Conservation (phyloP, 2,888 invertebrate species). For the Acholoe squamosa region DNA sequence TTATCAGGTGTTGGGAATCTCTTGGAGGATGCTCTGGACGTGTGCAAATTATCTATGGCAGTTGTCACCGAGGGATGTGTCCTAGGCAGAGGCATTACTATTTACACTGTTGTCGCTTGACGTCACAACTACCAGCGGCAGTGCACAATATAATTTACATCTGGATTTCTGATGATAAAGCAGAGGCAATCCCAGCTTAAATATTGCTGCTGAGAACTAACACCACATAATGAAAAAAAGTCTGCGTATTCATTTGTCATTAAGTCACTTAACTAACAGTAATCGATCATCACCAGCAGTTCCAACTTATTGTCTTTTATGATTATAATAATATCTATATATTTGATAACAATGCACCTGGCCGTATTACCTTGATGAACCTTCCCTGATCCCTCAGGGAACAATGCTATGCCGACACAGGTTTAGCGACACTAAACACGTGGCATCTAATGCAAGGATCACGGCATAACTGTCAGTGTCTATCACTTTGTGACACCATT, state of each 20-base stretch:
- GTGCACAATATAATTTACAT: conserved; percentile 10
- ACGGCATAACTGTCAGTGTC: background rate
- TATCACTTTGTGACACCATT: conserved; percentile 41
- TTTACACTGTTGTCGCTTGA: conserved; percentile 32
- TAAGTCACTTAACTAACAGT: conserved; percentile 34
- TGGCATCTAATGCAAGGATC: background rate
- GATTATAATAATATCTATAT: conserved; percentile 22
- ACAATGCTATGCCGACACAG: background rate
- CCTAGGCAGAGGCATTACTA: conserved; percentile 13
- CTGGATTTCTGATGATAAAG: conserved; percentile 7
- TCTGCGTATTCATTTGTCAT: conserved; percentile 36
- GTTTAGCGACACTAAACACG: background rate
- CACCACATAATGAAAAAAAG: conserved; percentile 31
- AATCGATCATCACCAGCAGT: conserved; percentile 35
- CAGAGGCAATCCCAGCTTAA: conserved; percentile 5
- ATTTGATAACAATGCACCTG: conserved; percentile 3
- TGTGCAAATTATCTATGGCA: conserved; percentile 15
- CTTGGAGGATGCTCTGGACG: background rate
- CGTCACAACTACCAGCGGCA: conserved; percentile 2
- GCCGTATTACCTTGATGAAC: conserved; percentile 33
- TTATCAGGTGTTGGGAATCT: too few species aligned
- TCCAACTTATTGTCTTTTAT: background rate
- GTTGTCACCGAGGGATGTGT: background rate
- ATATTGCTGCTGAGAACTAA: background rate
- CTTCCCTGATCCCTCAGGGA: conserved; percentile 23